Evolutionary conservation across 1,140 invertebrate genomes (phyloP).

Genomic region (Diachasma alloeum): DNA sequence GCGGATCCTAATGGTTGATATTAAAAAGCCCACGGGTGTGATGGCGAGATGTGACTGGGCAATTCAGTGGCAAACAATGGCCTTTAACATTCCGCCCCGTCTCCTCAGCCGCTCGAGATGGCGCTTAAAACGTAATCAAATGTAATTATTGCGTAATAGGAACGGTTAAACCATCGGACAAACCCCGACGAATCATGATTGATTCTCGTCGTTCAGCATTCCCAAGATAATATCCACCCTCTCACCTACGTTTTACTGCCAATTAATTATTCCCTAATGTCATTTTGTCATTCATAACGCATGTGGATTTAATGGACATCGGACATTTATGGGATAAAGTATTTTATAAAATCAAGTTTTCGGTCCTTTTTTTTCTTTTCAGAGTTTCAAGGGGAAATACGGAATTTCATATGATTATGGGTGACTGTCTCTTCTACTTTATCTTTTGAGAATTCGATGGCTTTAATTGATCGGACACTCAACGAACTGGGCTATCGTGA

Average conservation of each 20-base stretch:
- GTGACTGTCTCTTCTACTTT: neutral
- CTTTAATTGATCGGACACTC: conserved; percentile 36
- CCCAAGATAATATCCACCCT: neutral
- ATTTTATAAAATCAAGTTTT: neutral
- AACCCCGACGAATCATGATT: neutral
- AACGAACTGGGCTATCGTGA: conserved; percentile 24
- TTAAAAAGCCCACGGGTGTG: conserved; percentile 28
- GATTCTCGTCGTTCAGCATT: neutral
- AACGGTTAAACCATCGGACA: neutral
- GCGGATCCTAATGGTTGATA: conserved; percentile 23
- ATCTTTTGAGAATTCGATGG: neutral
- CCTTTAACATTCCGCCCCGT: neutral
- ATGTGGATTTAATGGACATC: neutral
- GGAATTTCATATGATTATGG: neutral
- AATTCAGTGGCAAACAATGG: conserved; percentile 36
- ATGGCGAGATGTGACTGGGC: conserved; percentile 22
- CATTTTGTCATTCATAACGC: neutral
- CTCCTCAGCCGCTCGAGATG: neutral
- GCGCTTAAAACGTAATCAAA: conserved; percentile 15
- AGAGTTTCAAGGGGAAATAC: neutral
- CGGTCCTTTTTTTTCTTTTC: neutral
- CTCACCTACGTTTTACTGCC: neutral
- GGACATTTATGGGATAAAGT: neutral
- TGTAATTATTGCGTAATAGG: conserved; percentile 31
- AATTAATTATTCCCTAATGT: conserved; percentile 1